Evolutionary conservation across 2,888 invertebrate genomes (phyloP).

Genomic region (Clepsis dumicolana): DNA sequence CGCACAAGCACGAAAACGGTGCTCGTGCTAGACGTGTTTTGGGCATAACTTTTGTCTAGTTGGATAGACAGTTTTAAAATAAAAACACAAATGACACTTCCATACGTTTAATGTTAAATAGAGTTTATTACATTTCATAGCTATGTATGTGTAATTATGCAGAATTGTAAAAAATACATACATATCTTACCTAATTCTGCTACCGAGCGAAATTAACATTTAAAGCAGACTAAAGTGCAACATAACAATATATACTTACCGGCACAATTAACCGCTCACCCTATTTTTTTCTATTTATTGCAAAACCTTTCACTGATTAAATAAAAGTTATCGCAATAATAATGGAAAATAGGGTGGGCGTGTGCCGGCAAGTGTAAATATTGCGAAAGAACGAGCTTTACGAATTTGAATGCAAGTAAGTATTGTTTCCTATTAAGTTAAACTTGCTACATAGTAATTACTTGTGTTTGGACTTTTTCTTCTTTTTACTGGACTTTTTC

Average conservation of each 20-base stretch:
- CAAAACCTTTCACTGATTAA: too few species aligned
- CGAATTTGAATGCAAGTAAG: constrained; percentile 14
- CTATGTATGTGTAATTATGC: constrained; percentile 30
- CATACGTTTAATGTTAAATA: constrained; percentile 35
- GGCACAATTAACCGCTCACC: too few species aligned
- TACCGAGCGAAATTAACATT: constrained; percentile 6
- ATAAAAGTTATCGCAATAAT: too few species aligned
- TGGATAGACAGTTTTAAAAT: constrained; percentile 8
- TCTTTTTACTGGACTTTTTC: constrained; percentile 90
- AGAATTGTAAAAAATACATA: constrained; percentile 28
- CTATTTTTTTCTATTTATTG: too few species aligned
- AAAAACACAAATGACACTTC: constrained; percentile 20
- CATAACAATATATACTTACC: constrained; percentile 8
- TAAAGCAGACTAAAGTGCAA: background rate
- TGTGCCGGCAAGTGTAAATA: constrained; percentile 14
- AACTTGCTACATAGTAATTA: constrained; percentile 51
- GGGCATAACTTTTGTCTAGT: background rate
- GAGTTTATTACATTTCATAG: constrained; percentile 14
- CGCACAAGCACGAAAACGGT: too few species aligned
- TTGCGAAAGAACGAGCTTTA: constrained; percentile 21
- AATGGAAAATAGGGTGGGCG: too few species aligned
- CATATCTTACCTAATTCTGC: constrained; percentile 4
- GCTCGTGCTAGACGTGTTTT: too few species aligned
- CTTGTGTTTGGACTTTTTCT: constrained; percentile 88
- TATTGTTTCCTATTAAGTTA: constrained; percentile 8